Conservation (phyloP, 2,797 vertebrate genomes). For the Mergus octosetaceus region DNA sequence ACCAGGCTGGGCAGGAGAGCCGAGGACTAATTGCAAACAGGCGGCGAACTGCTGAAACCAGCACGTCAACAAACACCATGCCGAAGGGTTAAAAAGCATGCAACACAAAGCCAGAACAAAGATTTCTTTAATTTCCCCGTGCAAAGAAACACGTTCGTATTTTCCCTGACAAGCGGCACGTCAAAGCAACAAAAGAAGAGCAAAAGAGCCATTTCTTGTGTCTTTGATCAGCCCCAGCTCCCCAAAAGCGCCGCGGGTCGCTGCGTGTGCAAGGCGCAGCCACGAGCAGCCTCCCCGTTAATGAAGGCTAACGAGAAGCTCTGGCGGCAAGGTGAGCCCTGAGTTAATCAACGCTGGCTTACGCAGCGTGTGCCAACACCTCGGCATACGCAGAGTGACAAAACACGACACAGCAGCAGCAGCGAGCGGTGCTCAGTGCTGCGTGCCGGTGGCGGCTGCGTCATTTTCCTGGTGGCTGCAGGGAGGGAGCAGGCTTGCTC, state of each 20-base stretch:
- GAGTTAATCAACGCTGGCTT: neutral
- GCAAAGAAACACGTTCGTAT: neutral
- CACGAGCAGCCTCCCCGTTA: accelerated
- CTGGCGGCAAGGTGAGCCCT: neutral
- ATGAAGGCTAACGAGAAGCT: neutral
- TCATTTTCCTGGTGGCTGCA: neutral
- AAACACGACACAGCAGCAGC: neutral
- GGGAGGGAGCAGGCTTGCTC: neutral
- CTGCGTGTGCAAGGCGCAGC: neutral
- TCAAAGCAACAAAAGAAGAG: neutral
- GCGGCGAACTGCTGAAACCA: neutral
- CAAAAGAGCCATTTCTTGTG: neutral
- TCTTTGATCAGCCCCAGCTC: neutral
- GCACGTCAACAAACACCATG: neutral
- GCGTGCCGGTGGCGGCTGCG: neutral
- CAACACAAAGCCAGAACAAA: neutral
- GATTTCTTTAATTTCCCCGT: neutral
- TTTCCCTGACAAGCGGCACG: neutral
- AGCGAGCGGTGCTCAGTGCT: neutral
- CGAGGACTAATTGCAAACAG: neutral
- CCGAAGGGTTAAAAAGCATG: neutral
- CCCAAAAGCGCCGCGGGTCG: neutral
- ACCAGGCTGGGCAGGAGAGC: neutral
- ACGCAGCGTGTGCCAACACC: neutral
- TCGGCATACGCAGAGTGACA: neutral